phyloP scores from a whole-genome alignment of 2,888 invertebrate genomes.

The Cephus pulcher region DNA sequence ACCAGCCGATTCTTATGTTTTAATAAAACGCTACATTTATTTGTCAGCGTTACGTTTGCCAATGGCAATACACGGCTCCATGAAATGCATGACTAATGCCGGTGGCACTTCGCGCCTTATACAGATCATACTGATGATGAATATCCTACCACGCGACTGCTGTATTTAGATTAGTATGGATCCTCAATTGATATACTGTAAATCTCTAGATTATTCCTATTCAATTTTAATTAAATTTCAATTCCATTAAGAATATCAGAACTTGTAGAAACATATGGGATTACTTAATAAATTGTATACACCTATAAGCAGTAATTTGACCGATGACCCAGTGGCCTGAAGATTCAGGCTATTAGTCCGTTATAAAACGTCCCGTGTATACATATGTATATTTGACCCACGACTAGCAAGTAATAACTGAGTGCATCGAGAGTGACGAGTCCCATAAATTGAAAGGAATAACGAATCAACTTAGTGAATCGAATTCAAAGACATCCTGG shows the following conservation, averaged over 20 bases:
- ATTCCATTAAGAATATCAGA: too few relatives aligned
- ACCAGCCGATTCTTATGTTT: not conserved
- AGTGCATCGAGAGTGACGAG: not conserved
- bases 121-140: not conserved
- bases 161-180: not conserved
- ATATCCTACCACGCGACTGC: not conserved
- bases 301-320: not conserved
- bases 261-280: too few relatives aligned
- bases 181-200: not conserved
- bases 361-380: not conserved
- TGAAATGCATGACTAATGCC: not conserved
- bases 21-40: not conserved
- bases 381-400: too few relatives aligned
- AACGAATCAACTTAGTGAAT: not conserved
- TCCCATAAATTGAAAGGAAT: not conserved
- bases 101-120: not conserved
- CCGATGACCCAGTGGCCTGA: not conserved
- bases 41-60: not conserved
- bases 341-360: not conserved
- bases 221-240: not conserved
- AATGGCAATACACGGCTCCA: not conserved
- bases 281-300: too few relatives aligned
- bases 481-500: not conserved
- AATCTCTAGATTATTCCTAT: not conserved
- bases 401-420: not conserved